Evolutionary conservation across 2,797 vertebrate genomes (phyloP), one percentile per base, ranked within the genome.

Genomic region (Anas bahamensis): DNA sequence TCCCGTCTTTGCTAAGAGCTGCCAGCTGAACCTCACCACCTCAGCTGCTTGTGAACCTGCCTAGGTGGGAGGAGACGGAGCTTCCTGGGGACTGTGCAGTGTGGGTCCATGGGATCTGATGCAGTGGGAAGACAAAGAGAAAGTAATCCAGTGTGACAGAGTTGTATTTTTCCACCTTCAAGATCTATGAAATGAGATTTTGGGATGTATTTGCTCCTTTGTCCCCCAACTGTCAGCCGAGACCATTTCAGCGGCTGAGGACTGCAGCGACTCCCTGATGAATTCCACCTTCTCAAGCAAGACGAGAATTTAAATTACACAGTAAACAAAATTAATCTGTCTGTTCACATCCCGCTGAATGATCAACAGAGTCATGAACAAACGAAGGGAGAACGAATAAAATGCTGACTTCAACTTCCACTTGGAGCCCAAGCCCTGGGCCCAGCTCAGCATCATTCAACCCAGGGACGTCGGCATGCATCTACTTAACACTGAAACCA

Each of bases 281-380:
- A 90, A 80, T 87, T 87, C 81, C 80, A 90, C 86, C 39, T 94
- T 74, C 72, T 81, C 69, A 91, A 77, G 55, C 57, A 94, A 80
- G 55, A 23, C 1, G 11, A 86, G 71, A 91, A 85, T 94, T 94
- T 90, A 90, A 93, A 94, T 80, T 57, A 56, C 61, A 83, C 31
- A 52, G 35, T 53, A 89, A 90, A 93, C 77, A 61, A 87, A 86
- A 95, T 75, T 75, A 88, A 70, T 59, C 72, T 17, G 22, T 83
- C 83, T 65, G 50, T 72, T 95, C 61, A 86, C 57, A 88, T 91
- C 72, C 57, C 1, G 2, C 68, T 85, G 83, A 85, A 83, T 48
- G 78, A 96, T 83, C 35, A 91, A 83, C 42, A 76, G 55, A 77
- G 76, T 33, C 1, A 2, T 41, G 35, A 88, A 50, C 57, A 74